phyloP scores from a whole-genome alignment of 2,113 vertebrate genomes.

The Rhinoderma darwinii region DNA sequence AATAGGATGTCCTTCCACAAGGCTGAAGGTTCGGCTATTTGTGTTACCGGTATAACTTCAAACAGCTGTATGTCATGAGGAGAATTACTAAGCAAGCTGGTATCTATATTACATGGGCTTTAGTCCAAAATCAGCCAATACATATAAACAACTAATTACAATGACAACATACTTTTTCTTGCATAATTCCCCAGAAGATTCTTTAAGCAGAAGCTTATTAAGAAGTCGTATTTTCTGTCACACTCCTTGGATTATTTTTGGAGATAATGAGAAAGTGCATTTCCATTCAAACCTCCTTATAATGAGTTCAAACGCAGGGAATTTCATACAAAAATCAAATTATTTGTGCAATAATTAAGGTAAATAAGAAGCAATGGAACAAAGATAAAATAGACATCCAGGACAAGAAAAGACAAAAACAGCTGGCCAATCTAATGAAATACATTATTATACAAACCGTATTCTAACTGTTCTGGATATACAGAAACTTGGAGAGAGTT shows the following conservation, averaged over 20 bases:
- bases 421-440: not conserved
- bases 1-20: not conserved
- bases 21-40: not conserved
- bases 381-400: not conserved
- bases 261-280: constrained; percentile 31
- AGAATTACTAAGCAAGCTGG: constrained; percentile 46
- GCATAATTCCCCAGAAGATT: constrained; percentile 31
- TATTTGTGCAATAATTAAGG: constrained; percentile 22
- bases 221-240: constrained; percentile 41
- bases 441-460: not conserved
- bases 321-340: not conserved
- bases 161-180: constrained; percentile 49
- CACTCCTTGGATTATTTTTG: constrained; percentile 35
- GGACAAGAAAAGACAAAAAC: not conserved
- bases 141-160: constrained; percentile 52
- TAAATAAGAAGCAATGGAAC: not conserved
- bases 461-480: not conserved
- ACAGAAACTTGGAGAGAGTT: not conserved
- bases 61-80: constrained; percentile 53
- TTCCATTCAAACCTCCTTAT: constrained; percentile 23
- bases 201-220: constrained; percentile 48
- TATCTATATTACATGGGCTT: constrained; percentile 47
- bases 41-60: constrained; percentile 1
- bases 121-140: constrained; percentile 34
- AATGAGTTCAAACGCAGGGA: constrained; percentile 12